Evolutionary conservation across 2,888 invertebrate genomes (phyloP).

Genomic region (Eupithecia exiguata): DNA sequence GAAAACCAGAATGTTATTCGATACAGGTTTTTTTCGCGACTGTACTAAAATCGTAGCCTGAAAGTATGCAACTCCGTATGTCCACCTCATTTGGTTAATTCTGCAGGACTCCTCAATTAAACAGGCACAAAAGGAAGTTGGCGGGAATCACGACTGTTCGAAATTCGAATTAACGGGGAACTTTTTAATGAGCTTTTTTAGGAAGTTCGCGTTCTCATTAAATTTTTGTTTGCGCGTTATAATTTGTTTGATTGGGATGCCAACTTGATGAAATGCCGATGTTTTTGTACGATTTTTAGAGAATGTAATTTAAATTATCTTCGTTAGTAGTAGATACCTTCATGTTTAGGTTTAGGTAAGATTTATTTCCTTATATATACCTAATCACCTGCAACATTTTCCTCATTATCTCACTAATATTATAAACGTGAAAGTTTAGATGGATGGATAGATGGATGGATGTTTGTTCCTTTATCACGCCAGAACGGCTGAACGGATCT

Average conservation of each 20-base stretch:
- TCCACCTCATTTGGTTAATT: constrained; percentile 81
- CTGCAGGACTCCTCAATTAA: constrained; percentile 76
- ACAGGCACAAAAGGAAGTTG: constrained; percentile 74
- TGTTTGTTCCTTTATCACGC: no score
- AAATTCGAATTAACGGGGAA: constrained; percentile 65
- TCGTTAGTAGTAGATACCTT: no score
- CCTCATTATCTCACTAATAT: no score
- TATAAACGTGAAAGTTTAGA: no score
- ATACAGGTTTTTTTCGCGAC: constrained; percentile 17
- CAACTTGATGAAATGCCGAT: neutral
- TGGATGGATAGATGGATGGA: no score
- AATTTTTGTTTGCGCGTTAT: constrained; percentile 25
- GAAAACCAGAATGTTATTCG: neutral
- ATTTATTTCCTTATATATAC: neutral
- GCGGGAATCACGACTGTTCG: constrained; percentile 73
- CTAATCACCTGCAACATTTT: neutral
- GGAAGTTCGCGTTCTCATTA: constrained; percentile 26
- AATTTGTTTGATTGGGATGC: constrained; percentile 27
- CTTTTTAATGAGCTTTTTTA: constrained; percentile 75
- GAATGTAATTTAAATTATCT: neutral
- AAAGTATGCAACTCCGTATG: constrained; percentile 46
- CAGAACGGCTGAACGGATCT: no score
- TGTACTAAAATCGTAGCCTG: constrained; percentile 38
- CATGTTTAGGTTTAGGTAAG: no score
- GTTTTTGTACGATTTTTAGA: neutral